These are phyloP conservation scores for Hanleya hanleyi DNA, from an alignment of 2,888 invertebrate genomes.

Conservation along the genomic window DNA sequence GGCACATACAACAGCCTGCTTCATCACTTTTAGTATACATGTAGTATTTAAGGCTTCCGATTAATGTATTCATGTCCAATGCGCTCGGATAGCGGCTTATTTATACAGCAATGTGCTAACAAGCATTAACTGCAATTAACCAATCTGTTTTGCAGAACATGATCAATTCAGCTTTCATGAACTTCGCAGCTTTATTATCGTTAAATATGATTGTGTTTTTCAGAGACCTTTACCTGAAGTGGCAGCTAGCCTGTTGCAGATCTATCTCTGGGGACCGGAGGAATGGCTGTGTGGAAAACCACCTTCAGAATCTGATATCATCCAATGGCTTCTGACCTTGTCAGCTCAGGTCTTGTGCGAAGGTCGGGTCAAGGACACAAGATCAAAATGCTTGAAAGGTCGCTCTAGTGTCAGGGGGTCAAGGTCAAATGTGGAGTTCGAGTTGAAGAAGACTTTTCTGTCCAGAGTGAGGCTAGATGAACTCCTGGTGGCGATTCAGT, in stretches of 20 bases:
- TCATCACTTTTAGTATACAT: too few species aligned
- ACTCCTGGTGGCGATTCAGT: neutral
- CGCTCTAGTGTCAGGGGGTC: neutral
- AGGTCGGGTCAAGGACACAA: neutral
- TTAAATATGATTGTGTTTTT: conserved; percentile 26
- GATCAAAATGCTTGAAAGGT: neutral
- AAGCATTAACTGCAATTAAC: too few species aligned
- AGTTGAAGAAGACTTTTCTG: neutral
- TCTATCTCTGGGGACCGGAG: conserved; percentile 44
- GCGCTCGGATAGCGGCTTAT: too few species aligned
- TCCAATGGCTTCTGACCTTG: conserved; percentile 1
- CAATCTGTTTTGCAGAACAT: too few species aligned
- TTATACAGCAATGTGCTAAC: too few species aligned
- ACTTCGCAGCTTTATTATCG: too few species aligned
- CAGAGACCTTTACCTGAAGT: conserved; percentile 52
- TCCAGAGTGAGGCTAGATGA: neutral
- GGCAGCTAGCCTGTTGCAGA: conserved; percentile 51
- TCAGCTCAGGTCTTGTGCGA: neutral
- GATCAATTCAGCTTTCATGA: too few species aligned
- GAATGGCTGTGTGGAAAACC: conserved; percentile 31
- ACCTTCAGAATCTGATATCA: neutral
- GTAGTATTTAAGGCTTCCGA: too few species aligned
- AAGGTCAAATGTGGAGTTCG: neutral
- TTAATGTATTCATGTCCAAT: too few species aligned
- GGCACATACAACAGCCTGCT: too few species aligned